phyloP scores from a whole-genome alignment of 1,140 invertebrate species.

The Parasteatoda tepidariorum region DNA sequence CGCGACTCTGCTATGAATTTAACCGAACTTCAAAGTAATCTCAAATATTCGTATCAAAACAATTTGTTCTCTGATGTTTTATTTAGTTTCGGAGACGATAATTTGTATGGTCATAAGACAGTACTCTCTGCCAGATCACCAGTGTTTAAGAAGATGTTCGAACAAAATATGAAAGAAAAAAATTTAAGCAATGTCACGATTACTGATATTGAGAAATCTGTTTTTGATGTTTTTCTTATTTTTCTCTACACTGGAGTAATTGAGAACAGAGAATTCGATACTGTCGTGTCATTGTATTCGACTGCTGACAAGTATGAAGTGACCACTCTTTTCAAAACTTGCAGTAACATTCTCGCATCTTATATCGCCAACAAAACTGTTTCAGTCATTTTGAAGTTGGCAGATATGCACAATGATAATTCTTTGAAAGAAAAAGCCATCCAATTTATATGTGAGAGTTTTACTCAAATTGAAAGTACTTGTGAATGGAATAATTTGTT shows the following conservation, averaged over 20 bases:
- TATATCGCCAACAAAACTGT: too few relatives aligned
- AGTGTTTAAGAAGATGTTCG: background rate
- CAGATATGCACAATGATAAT: too few relatives aligned
- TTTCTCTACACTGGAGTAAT: background rate
- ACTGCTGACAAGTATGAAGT: too few relatives aligned
- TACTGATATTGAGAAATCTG: background rate
- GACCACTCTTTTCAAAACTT: too few relatives aligned
- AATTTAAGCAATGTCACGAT: background rate
- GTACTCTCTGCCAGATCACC: background rate
- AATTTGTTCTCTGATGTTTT: background rate
- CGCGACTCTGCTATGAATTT: too few relatives aligned
- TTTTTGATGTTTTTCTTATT: background rate
- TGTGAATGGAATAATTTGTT: too few relatives aligned
- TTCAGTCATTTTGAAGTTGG: too few relatives aligned
- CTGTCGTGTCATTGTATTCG: too few relatives aligned
- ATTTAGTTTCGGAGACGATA: background rate
- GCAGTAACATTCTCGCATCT: too few relatives aligned
- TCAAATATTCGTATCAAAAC: background rate
- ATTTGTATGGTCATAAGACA: background rate
- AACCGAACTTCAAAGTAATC: background rate
- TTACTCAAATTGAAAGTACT: too few relatives aligned
- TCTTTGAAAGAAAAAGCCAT: too few relatives aligned
- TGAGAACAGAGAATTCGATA: background rate
- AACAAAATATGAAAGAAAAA: background rate
- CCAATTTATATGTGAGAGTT: too few relatives aligned